phyloP scores from a whole-genome alignment of 2,113 vertebrate genomes.

The Colossoma macropomum region DNA sequence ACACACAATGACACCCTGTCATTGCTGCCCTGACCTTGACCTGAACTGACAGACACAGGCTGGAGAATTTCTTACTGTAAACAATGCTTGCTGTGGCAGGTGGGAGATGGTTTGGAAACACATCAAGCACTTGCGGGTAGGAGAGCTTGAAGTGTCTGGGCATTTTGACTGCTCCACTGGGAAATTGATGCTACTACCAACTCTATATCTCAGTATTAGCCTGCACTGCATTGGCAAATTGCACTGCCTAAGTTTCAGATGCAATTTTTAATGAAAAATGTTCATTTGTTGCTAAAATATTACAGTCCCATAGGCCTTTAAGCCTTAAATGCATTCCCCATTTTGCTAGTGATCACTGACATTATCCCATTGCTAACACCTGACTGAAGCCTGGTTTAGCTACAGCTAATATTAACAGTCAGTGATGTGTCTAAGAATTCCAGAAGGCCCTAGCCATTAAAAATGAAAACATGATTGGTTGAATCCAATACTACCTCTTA shows the following conservation, averaged over 20 bases:
- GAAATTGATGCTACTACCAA: not conserved
- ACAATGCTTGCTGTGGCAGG: not conserved
- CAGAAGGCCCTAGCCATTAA: no score
- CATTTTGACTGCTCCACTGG: not conserved
- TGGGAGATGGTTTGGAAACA: not conserved
- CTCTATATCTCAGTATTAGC: not conserved
- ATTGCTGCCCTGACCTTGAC: slow-evolving; percentile 77
- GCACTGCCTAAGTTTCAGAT: not conserved
- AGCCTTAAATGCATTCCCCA: no score
- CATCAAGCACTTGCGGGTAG: not conserved
- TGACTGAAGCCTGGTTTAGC: no score
- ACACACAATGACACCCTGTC: slow-evolving; percentile 34
- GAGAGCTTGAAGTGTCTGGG: not conserved
- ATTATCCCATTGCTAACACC: no score
- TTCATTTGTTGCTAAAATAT: no score
- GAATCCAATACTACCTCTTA: no score
- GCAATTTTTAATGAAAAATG: not conserved
- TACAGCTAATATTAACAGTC: no score
- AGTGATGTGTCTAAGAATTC: no score
- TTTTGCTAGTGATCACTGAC: no score
- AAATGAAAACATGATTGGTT: no score
- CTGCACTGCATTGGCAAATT: not conserved
- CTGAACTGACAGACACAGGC: slow-evolving; percentile 61
- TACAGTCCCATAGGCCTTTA: no score
- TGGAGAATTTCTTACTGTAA: not conserved